Conservation (phyloP, 2,797 vertebrate genomes). For the Podargus strigoides region DNA sequence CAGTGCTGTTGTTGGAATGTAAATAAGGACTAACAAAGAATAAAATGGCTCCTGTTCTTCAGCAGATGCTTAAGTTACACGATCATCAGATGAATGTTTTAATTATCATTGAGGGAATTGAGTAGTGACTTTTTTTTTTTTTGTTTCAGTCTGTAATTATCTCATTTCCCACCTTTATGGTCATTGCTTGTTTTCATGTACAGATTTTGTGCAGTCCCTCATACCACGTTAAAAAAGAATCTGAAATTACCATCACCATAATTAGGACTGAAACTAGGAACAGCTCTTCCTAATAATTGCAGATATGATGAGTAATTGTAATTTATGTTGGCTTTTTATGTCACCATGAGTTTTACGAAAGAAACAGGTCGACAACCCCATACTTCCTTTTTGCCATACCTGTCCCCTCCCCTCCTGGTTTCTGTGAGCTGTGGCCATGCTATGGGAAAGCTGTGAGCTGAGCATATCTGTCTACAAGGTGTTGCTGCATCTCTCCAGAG, state of each 20-base stretch:
- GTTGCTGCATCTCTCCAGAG: not conserved
- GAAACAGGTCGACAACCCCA: not conserved
- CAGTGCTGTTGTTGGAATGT: not conserved
- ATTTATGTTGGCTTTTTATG: not conserved
- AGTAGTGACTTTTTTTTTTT: not conserved
- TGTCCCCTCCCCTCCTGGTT: not conserved
- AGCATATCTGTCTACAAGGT: not conserved
- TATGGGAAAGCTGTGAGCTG: not conserved
- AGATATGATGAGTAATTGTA: not conserved
- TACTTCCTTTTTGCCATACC: not conserved
- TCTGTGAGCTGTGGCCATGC: not conserved
- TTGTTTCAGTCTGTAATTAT: conserved; percentile 8
- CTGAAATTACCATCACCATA: not conserved
- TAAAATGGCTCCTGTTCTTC: not conserved
- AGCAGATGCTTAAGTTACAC: not conserved
- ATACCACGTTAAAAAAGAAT: not conserved
- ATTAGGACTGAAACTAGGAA: conserved; percentile 17
- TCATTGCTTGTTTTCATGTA: not conserved
- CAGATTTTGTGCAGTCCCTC: not conserved
- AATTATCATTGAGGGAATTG: not conserved
- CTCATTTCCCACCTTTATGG: conserved; percentile 9
- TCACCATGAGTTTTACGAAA: not conserved
- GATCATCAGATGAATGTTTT: not conserved
- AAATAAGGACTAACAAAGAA: not conserved
- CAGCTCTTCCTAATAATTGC: not conserved